Percentiles rank a stretch among this genome's conserved stretches.
phyloP scores from a whole-genome alignment of 2,888 invertebrate species.

The Polyommatus icarus region DNA sequence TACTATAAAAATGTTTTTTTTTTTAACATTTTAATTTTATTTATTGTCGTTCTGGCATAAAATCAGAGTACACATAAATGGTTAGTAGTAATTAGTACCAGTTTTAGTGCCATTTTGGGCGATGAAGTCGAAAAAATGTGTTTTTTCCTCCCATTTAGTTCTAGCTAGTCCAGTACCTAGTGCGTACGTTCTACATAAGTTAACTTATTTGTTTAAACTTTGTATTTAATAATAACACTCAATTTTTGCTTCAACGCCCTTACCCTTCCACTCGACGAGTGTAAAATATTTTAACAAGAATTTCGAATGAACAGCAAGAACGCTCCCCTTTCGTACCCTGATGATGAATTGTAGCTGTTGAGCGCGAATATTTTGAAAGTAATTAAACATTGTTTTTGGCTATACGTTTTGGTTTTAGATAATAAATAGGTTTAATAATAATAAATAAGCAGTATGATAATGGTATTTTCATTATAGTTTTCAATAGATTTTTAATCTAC shows the following conservation, averaged over 20 bases:
- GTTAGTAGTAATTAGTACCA: no score
- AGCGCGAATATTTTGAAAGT: neutral
- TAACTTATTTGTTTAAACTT: neutral
- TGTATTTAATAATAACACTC: neutral
- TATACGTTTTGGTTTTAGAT: neutral
- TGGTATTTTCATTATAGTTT: neutral
- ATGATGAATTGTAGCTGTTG: neutral
- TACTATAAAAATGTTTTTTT: no score
- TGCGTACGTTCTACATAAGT: no score
- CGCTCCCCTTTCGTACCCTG: neutral
- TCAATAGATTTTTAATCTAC: neutral
- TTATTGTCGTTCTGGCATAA: no score
- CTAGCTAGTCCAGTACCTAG: no score
- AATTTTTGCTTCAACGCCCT: neutral
- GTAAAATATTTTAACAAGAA: slow-evolving; percentile 17
- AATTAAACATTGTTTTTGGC: slow-evolving; percentile 29
- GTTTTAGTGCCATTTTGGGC: no score
- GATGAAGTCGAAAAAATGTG: no score
- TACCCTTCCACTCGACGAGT: neutral
- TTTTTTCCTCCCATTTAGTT: no score
- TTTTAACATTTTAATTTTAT: no score
- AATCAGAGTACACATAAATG: no score
- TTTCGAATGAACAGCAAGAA: slow-evolving; percentile 8
- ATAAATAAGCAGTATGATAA: neutral
- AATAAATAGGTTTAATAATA: neutral